phyloP scores from a whole-genome alignment of 1,140 invertebrate species.

The Trichonephila clavata region DNA sequence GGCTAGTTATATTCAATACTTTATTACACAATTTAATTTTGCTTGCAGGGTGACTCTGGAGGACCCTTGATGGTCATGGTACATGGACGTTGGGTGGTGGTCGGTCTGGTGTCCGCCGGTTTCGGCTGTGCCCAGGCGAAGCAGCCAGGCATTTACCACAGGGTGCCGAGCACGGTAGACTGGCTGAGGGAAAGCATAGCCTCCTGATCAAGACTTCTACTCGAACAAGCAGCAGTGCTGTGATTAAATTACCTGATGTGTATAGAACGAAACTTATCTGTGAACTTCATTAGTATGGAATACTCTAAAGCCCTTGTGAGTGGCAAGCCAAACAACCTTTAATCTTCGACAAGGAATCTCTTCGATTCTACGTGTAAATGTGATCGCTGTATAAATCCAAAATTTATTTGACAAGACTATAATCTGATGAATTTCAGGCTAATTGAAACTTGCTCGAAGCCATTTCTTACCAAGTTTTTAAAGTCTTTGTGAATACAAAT shows the following conservation, averaged over 20 bases:
- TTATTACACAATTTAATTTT: neutral
- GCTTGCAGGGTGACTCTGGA: slow-evolving; percentile 92
- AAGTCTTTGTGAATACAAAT: neutral
- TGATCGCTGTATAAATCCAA: neutral
- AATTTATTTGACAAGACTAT: neutral
- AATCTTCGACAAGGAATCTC: neutral
- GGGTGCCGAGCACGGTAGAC: slow-evolving; percentile 78
- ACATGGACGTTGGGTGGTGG: slow-evolving; percentile 86
- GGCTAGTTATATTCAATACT: no score
- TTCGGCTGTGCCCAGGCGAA: slow-evolving; percentile 92
- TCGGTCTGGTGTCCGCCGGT: slow-evolving; percentile 92
- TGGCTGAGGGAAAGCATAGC: slow-evolving; percentile 78
- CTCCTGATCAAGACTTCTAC: neutral
- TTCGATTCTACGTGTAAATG: neutral
- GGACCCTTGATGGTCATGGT: slow-evolving; percentile 89
- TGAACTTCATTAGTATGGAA: neutral
- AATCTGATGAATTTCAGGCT: neutral
- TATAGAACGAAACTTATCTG: neutral
- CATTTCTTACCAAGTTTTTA: neutral
- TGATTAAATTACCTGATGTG: neutral
- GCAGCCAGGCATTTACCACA: slow-evolving; percentile 85
- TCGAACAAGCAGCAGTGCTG: slow-evolving; percentile 40
- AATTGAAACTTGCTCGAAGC: neutral
- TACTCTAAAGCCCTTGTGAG: neutral
- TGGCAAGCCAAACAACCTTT: neutral